Percentiles rank a stretch among this genome's conserved stretches.
Conservation (phyloP, 2,888 invertebrate species). For the Chelonus formosanus region DNA sequence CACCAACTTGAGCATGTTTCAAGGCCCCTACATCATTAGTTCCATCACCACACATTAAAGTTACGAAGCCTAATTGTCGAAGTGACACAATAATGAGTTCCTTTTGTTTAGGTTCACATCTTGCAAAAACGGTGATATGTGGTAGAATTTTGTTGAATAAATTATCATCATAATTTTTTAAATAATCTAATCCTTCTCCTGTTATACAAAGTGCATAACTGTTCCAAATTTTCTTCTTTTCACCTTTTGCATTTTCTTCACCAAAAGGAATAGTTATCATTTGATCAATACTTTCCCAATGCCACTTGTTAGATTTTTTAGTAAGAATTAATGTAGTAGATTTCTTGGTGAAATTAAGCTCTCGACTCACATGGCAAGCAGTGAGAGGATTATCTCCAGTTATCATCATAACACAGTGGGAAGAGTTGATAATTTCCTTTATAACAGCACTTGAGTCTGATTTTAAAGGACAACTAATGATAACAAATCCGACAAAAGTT, state of each 20-base stretch:
- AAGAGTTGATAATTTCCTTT: constrained; percentile 91
- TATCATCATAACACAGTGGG: constrained; percentile 96
- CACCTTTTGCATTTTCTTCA: constrained; percentile 59
- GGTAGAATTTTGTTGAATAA: constrained; percentile 81
- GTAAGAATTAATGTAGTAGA: constrained; percentile 74
- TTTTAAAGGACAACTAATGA: constrained; percentile 98
- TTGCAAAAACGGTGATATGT: constrained; percentile 89
- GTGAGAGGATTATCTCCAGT: constrained; percentile 99
- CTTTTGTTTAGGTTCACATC: constrained; percentile 99
- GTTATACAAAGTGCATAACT: constrained; percentile 94
- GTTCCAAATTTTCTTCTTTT: constrained; percentile 71
- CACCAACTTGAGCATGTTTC: constrained; percentile 96
- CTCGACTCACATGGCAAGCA: constrained; percentile 97
- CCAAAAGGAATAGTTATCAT: constrained; percentile 69
- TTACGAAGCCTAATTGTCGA: constrained; percentile 86
- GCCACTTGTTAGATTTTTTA: constrained; percentile 67
- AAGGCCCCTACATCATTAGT: constrained; percentile 99
- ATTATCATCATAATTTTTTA: constrained; percentile 71
- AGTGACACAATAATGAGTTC: constrained; percentile 92
- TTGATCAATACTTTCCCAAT: constrained; percentile 82
- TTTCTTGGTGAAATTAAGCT: constrained; percentile 87
- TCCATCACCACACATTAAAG: constrained; percentile 99
- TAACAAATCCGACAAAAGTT: constrained; percentile 94
- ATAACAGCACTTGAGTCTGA: constrained; percentile 94
- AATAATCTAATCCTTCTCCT: constrained; percentile 83